Percentiles rank a stretch among this genome's conserved stretches.
Evolutionary conservation across 2,113 vertebrate species (phyloP).

Genomic region (Periophthalmodon schlosseri): DNA sequence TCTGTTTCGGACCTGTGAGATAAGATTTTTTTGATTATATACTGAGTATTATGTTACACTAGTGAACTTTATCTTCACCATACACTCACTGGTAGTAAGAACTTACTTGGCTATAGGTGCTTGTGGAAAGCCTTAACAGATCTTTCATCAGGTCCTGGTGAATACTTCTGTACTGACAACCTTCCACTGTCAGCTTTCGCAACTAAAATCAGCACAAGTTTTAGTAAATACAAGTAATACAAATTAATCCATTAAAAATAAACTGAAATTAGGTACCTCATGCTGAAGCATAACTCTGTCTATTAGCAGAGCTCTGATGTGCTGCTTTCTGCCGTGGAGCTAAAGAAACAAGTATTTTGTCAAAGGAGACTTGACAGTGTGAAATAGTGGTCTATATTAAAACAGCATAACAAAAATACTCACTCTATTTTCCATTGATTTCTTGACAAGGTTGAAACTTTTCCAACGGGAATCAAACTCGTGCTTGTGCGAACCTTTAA

Average conservation of each 20-base stretch:
- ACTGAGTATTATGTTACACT: background rate
- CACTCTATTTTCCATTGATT: constrained; percentile 98
- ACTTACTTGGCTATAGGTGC: constrained; percentile 93
- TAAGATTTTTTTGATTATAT: background rate
- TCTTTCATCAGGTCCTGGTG: constrained; percentile 92
- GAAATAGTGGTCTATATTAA: background rate
- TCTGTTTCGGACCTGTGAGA: constrained; percentile 88
- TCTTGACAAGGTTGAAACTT: constrained; percentile 97
- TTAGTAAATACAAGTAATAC: constrained; percentile 18
- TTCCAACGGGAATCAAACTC: constrained; percentile 98
- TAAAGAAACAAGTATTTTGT: constrained; percentile 68
- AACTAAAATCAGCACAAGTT: constrained; percentile 73
- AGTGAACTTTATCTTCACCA: background rate
- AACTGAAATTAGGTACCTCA: constrained; percentile 77
- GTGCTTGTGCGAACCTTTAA: constrained; percentile 95
- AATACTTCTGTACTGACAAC: constrained; percentile 89
- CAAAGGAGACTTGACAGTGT: background rate
- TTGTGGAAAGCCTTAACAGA: constrained; percentile 91
- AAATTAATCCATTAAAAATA: background rate
- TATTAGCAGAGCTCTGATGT: constrained; percentile 93
- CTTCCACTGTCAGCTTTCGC: constrained; percentile 91
- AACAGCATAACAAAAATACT: constrained; percentile 19
- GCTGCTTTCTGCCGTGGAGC: constrained; percentile 95
- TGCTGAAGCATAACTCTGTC: constrained; percentile 98
- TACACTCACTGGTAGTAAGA: background rate